Evolutionary conservation across 2,888 invertebrate genomes (phyloP).

Genomic region (Furcula furcula): DNA sequence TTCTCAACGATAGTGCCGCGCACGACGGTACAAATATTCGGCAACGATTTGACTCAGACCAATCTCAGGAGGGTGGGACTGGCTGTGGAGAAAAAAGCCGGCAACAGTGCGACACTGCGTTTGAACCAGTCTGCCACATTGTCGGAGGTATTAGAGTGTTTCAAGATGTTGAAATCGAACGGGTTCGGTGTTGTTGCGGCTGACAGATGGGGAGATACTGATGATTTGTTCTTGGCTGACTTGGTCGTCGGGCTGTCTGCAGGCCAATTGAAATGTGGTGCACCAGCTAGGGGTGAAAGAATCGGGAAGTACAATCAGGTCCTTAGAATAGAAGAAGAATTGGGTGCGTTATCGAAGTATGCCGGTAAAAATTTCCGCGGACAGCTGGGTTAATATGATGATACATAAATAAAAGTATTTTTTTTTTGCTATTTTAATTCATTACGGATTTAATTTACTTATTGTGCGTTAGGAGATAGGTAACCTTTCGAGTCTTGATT

Average conservation of each 20-base stretch:
- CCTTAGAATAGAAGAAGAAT: conserved; percentile 97
- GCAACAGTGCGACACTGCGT: conserved; percentile 95
- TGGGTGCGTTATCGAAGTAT: conserved; percentile 93
- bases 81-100: conserved; percentile 97
- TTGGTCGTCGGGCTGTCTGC: conserved; percentile 98
- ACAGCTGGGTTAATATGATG: conserved; percentile 14
- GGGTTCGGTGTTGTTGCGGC: conserved; percentile 88
- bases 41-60: conserved; percentile 97
- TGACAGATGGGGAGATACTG: conserved; percentile 95
- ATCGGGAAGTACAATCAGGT: conserved; percentile 99
- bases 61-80: conserved; percentile 94
- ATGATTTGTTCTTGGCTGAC: conserved; percentile 98
- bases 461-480: no score
- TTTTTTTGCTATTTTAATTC: no score
- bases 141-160: conserved; percentile 97
- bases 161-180: conserved; percentile 95
- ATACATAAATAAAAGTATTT: no score
- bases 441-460: no score
- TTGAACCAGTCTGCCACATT: conserved; percentile 99
- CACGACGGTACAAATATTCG: conserved; percentile 89
- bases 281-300: conserved; percentile 97
- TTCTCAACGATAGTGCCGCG: conserved; percentile 89
- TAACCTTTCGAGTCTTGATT: no score
- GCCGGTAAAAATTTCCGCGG: conserved; percentile 97
- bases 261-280: conserved; percentile 99